Percentiles rank a stretch among this genome's conserved stretches.
Evolutionary conservation across 2,113 vertebrate species (phyloP).

Genomic region (Gyps fulvus): DNA sequence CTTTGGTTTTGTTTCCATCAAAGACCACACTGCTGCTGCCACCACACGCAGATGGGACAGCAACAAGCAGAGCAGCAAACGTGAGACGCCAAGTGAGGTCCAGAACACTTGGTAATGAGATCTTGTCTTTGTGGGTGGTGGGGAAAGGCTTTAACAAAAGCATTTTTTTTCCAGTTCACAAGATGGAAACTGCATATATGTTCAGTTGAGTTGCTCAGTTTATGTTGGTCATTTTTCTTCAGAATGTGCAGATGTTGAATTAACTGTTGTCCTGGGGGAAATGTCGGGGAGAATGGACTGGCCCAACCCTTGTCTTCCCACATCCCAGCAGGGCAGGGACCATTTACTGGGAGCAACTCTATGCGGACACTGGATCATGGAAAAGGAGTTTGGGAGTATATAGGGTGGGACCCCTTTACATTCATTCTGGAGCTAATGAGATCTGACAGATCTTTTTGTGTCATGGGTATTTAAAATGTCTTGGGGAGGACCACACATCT

Average conservation of each 20-base stretch:
- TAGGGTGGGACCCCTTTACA: background rate
- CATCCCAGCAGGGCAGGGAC: background rate
- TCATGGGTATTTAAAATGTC: background rate
- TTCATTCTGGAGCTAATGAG: background rate
- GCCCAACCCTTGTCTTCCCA: background rate
- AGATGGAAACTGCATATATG: background rate
- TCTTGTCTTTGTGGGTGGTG: background rate
- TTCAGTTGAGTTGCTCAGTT: background rate
- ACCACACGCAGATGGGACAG: accelerated
- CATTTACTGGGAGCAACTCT: accelerated
- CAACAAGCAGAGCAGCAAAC: background rate
- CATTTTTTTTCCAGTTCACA: background rate
- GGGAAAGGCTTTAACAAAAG: background rate
- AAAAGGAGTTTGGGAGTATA: background rate
- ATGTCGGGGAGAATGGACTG: background rate
- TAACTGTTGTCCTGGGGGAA: background rate
- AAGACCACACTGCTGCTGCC: background rate
- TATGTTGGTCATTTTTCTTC: background rate
- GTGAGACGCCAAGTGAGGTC: background rate
- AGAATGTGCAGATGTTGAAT: background rate
- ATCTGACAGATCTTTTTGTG: background rate
- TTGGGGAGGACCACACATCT: background rate
- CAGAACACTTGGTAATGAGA: background rate
- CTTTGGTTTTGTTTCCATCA: background rate
- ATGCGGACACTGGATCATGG: background rate